Conservation (phyloP, 2,888 invertebrate genomes). For the Eugnorisma glareosa region DNA sequence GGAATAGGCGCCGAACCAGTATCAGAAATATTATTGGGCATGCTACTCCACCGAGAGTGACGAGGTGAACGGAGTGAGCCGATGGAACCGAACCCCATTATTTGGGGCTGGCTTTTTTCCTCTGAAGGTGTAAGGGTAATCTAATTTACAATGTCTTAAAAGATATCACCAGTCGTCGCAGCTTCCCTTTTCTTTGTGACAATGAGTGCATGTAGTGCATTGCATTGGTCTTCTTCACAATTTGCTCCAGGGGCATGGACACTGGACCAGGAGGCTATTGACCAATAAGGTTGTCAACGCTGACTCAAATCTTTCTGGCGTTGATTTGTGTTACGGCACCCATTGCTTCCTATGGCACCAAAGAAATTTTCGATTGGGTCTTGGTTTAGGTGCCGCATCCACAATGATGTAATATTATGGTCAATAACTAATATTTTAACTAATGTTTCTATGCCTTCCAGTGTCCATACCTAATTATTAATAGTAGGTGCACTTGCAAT, state of each 20-base stretch:
- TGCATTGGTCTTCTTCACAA: conserved; percentile 49
- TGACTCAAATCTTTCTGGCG: conserved; percentile 17
- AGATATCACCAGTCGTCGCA: conserved; percentile 14
- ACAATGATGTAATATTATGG: conserved; percentile 25
- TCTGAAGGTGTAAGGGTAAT: conserved; percentile 20
- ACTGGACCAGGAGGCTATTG: conserved; percentile 43
- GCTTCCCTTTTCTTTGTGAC: background rate
- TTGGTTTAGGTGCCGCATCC: conserved; percentile 41
- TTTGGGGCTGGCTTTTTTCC: conserved; percentile 4
- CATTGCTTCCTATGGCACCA: conserved; percentile 31
- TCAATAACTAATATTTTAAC: conserved; percentile 12
- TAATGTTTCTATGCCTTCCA: conserved; percentile 24
- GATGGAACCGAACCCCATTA: no score
- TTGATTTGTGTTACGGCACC: conserved; percentile 32
- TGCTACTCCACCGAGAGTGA: no score
- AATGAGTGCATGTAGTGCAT: conserved; percentile 16
- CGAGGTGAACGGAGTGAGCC: no score
- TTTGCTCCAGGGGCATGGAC: conserved; percentile 46
- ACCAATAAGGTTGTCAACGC: conserved; percentile 42
- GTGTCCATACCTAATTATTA: conserved; percentile 31
- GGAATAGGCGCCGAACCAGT: no score
- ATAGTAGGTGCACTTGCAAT: background rate
- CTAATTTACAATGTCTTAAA: conserved; percentile 11
- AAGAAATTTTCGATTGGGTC: conserved; percentile 48
- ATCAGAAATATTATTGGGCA: no score